These are phyloP conservation scores for Lepidonotus clava DNA, from an alignment of 2,888 invertebrate genomes.

Conservation along the genomic window DNA sequence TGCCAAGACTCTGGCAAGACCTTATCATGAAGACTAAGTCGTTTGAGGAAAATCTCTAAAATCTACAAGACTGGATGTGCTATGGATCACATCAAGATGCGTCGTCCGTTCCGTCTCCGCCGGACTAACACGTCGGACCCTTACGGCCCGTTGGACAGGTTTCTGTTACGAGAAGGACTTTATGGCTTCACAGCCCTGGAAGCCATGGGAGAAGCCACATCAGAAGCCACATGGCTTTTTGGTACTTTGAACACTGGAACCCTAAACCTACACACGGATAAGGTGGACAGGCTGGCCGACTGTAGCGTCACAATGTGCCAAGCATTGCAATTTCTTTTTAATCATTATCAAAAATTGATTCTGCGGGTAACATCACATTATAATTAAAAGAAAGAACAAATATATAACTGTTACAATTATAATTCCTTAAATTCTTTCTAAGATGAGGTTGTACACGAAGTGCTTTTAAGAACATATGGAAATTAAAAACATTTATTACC, in stretches of 20 bases:
- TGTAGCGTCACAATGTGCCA: background rate
- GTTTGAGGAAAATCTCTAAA: slow-evolving; percentile 22
- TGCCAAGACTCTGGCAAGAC: slow-evolving; percentile 21
- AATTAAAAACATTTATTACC: too few species aligned
- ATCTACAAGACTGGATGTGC: slow-evolving; percentile 33
- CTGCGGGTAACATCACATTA: too few species aligned
- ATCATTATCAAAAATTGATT: too few species aligned
- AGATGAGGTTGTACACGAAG: too few species aligned
- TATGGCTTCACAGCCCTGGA: background rate
- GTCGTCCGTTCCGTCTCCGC: background rate
- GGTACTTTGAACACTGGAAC: background rate
- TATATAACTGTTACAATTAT: too few species aligned
- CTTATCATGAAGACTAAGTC: slow-evolving; percentile 32
- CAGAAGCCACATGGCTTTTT: background rate
- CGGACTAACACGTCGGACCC: background rate
- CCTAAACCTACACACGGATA: slow-evolving; percentile 16
- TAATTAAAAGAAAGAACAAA: too few species aligned
- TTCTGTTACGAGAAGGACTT: slow-evolving; percentile 35
- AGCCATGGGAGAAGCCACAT: slow-evolving; percentile 2
- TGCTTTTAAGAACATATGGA: too few species aligned
- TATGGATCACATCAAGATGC: background rate
- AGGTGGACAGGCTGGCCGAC: slow-evolving; percentile 20
- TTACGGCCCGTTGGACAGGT: slow-evolving; percentile 22
- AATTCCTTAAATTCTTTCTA: too few species aligned
- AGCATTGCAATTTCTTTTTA: too few species aligned